These are phyloP conservation scores for Rhynchopsitta pachyrhyncha DNA, from an alignment of 2,113 vertebrate genomes.

Conservation along the genomic window DNA sequence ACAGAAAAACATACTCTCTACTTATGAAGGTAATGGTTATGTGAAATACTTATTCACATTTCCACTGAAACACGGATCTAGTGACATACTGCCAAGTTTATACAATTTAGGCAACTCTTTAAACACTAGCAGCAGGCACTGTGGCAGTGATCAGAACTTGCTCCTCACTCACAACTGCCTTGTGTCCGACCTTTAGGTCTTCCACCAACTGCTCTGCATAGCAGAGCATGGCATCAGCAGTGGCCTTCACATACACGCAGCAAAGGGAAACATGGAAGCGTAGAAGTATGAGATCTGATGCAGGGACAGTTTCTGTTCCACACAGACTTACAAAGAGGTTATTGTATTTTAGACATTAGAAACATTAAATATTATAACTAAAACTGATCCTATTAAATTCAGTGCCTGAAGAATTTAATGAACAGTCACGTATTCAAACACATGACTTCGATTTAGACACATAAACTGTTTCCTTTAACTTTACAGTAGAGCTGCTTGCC, in stretches of 20 bases:
- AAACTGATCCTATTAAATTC: background rate
- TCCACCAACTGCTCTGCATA: background rate
- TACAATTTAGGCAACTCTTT: background rate
- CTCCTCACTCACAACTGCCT: background rate
- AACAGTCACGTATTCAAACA: background rate
- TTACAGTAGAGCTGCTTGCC: background rate
- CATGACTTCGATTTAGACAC: background rate
- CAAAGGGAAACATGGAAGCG: background rate
- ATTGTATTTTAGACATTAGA: background rate
- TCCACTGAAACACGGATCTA: background rate
- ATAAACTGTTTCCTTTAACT: background rate
- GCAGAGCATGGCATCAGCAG: background rate
- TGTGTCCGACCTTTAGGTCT: background rate
- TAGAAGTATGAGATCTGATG: background rate
- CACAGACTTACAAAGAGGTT: fast-evolving
- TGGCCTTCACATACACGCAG: background rate
- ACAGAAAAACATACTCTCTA: background rate
- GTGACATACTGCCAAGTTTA: background rate
- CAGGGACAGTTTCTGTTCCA: background rate
- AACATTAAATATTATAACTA: background rate
- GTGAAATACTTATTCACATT: background rate
- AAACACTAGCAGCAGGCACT: background rate
- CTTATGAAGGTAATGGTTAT: background rate
- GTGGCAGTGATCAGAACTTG: background rate
- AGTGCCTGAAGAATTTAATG: background rate